A percentile compares a stretch with the other conserved stretches of the same genome.
Evolutionary conservation across 2,113 vertebrate species (phyloP).

Genomic region (Lepus europaeus): DNA sequence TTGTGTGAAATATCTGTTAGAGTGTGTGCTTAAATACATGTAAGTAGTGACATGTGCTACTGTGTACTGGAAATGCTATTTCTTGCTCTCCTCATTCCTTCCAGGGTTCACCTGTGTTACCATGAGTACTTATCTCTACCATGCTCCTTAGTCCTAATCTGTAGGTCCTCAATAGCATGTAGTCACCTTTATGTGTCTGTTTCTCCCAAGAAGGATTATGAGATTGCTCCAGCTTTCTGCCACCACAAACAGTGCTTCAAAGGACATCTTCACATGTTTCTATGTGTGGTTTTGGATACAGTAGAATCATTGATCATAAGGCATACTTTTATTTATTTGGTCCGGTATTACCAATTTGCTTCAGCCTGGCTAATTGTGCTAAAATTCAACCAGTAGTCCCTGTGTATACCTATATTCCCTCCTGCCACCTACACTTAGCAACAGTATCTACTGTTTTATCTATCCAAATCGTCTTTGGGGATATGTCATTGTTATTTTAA

Average conservation of each 20-base stretch:
- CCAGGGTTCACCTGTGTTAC: neutral
- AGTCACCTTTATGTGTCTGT: neutral
- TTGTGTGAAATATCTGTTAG: neutral
- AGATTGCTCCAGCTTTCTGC: neutral
- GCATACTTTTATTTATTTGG: neutral
- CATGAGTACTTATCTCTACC: neutral
- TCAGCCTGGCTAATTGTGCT: neutral
- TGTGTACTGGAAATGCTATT: neutral
- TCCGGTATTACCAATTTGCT: neutral
- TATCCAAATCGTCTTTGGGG: neutral
- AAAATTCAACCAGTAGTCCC: neutral
- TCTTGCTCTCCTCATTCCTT: neutral
- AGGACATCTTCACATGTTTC: neutral
- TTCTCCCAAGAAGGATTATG: neutral
- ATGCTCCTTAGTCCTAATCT: neutral
- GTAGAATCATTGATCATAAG: neutral
- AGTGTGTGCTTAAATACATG: neutral
- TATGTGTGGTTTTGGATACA: neutral
- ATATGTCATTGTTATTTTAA: slow-evolving; percentile 53
- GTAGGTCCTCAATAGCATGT: neutral
- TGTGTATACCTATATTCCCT: neutral
- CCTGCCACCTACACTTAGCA: neutral
- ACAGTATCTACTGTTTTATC: slow-evolving; percentile 35
- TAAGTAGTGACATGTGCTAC: slow-evolving; percentile 20
- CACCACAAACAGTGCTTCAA: neutral